Conservation (phyloP, 2,888 invertebrate species). For the Alcis repandata region DNA sequence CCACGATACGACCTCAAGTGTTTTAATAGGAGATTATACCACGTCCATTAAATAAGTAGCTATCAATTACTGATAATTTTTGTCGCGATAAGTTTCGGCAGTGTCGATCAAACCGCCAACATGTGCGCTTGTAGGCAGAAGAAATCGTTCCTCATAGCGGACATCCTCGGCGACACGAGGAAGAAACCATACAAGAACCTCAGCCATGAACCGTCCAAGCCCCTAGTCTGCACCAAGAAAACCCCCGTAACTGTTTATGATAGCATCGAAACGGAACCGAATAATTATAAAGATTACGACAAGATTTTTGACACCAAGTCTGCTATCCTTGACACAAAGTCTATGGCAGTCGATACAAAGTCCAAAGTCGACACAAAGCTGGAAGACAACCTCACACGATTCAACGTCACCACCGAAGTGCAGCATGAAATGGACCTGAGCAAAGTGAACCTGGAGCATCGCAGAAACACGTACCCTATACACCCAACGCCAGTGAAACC, state of each 20-base stretch:
- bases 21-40: slow-evolving; percentile 67
- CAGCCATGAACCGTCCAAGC: slow-evolving; percentile 65
- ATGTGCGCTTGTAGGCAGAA: slow-evolving; percentile 83
- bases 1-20: slow-evolving; percentile 33
- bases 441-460: slow-evolving; percentile 64
- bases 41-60: slow-evolving; percentile 82
- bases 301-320: slow-evolving; percentile 9
- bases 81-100: slow-evolving; percentile 77
- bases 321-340: slow-evolving; percentile 3
- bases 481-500: slow-evolving; percentile 75
- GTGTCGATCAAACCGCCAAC: slow-evolving; percentile 64
- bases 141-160: slow-evolving; percentile 78
- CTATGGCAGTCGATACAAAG: background rate
- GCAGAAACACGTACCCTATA: slow-evolving; percentile 75
- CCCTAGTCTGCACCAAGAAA: slow-evolving; percentile 57
- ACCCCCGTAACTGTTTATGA: slow-evolving; percentile 23
- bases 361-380: slow-evolving; percentile 1
- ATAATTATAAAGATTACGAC: slow-evolving; percentile 28
- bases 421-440: slow-evolving; percentile 63
- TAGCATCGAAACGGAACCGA: slow-evolving; percentile 5
- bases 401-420: slow-evolving; percentile 61
- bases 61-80: slow-evolving; percentile 82
- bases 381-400: slow-evolving; percentile 52
- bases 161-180: slow-evolving; percentile 71
- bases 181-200: slow-evolving; percentile 67